phyloP scores from a whole-genome alignment of 2,888 invertebrate species.

The Hermaeophaga mercurialis region DNA sequence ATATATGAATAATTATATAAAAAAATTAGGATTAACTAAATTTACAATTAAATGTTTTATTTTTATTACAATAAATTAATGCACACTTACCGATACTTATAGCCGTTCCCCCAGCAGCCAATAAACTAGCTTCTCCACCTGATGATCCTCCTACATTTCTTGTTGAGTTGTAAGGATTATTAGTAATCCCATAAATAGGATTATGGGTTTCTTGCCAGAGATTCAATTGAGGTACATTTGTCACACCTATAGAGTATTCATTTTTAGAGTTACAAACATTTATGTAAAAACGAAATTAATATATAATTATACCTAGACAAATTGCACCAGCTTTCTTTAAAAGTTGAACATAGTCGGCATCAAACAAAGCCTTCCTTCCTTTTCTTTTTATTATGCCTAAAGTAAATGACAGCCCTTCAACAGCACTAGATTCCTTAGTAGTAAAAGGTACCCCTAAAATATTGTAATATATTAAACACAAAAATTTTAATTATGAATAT shows the following conservation, averaged over 20 bases:
- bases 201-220: constrained; percentile 92
- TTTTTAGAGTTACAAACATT: background rate
- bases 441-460: constrained; percentile 85
- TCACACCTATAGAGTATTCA: constrained; percentile 53
- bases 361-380: constrained; percentile 67
- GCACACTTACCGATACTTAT: constrained; percentile 74
- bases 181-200: constrained; percentile 84
- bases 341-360: constrained; percentile 78
- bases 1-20: too few species aligned
- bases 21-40: too few species aligned
- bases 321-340: constrained; percentile 84
- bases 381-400: constrained; percentile 70
- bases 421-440: constrained; percentile 85
- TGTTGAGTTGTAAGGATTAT: constrained; percentile 88
- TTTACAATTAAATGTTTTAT: too few species aligned
- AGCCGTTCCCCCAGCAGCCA: constrained; percentile 79
- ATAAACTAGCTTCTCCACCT: constrained; percentile 81
- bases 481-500: constrained; percentile 8
- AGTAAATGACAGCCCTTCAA: constrained; percentile 73
- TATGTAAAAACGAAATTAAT: background rate
- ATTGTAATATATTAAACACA: background rate
- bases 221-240: constrained; percentile 94
- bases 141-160: constrained; percentile 91
- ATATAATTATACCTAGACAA: constrained; percentile 68
- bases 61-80: too few species aligned